phyloP scores from a whole-genome alignment of 37 sponge, comb jelly and placozoan genomes.

The Halisarca cf. caerulea region DNA sequence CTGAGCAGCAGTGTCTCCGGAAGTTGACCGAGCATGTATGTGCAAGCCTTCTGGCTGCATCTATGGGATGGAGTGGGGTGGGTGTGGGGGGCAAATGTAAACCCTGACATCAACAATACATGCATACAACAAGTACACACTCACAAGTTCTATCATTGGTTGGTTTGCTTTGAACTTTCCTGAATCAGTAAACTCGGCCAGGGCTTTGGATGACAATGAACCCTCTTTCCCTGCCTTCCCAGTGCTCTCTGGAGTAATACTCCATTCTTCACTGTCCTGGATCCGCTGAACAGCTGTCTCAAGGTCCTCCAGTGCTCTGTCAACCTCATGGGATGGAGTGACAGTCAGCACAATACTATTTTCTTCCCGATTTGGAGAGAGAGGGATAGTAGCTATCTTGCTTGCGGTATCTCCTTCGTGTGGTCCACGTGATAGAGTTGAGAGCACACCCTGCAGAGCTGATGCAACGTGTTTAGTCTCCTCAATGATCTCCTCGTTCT shows the following conservation, averaged over 20 bases:
- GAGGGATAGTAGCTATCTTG: constrained; percentile 14
- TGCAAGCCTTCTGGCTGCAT: not conserved
- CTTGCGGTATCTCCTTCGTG: not conserved
- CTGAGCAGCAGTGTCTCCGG: not conserved
- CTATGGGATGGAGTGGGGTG: too few species aligned
- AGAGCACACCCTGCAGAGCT: constrained; percentile 8
- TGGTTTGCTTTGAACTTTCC: not conserved
- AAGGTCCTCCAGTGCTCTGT: constrained; percentile 7
- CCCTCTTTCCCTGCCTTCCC: too few species aligned
- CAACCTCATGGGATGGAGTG: constrained; percentile 17
- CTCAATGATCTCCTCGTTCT: constrained; percentile 4
- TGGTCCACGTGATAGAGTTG: not conserved
- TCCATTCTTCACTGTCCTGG: not conserved
- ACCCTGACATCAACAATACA: too few species aligned
- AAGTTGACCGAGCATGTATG: not conserved
- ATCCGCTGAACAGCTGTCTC: not conserved
- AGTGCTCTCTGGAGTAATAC: too few species aligned
- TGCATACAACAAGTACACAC: not conserved
- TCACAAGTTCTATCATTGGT: constrained; percentile 16
- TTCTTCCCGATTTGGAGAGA: not conserved
- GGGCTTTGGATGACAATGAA: too few species aligned
- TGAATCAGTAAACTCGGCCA: not conserved
- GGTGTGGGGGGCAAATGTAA: too few species aligned
- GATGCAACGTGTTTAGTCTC: constrained; percentile 17
- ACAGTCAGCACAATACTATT: not conserved